phyloP scores from a whole-genome alignment of 1,140 invertebrate genomes.

The Cydia pomonella region DNA sequence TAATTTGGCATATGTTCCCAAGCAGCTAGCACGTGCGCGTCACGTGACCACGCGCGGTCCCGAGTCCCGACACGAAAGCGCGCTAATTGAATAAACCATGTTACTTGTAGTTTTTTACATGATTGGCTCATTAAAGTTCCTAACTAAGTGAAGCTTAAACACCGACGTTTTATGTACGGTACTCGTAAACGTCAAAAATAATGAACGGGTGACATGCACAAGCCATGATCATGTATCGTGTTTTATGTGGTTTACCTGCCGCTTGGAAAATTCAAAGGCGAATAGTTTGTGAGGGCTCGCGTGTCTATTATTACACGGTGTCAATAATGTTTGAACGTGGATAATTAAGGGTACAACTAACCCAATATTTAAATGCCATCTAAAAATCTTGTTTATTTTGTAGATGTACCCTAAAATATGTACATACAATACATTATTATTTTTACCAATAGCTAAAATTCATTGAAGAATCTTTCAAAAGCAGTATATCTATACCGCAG shows the following conservation, averaged over 20 bases:
- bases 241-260: conserved; percentile 1
- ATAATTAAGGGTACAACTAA: not conserved
- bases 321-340: not conserved
- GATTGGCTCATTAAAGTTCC: conserved; percentile 50
- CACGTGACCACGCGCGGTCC: conserved; percentile 41
- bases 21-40: conserved; percentile 38
- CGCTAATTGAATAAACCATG: conserved; percentile 45
- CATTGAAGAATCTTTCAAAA: too few relatives aligned
- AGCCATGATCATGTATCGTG: conserved; percentile 8
- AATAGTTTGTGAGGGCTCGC: not conserved
- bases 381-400: not conserved
- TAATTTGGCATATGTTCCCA: not conserved
- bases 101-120: conserved; percentile 35
- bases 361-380: not conserved
- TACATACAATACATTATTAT: too few relatives aligned
- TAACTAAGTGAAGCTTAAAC: conserved; percentile 34
- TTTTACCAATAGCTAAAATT: too few relatives aligned
- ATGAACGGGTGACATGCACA: conserved; percentile 45
- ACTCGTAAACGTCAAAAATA: conserved; percentile 36
- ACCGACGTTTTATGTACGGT: conserved; percentile 29
- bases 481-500: too few relatives aligned
- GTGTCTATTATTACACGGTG: conserved; percentile 15
- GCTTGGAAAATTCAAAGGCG: conserved; percentile 8
- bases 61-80: conserved; percentile 37
- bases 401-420: not conserved